These are phyloP conservation scores for Phortica variegata DNA, from an alignment of 1,140 invertebrate genomes.

Conservation along the genomic window DNA sequence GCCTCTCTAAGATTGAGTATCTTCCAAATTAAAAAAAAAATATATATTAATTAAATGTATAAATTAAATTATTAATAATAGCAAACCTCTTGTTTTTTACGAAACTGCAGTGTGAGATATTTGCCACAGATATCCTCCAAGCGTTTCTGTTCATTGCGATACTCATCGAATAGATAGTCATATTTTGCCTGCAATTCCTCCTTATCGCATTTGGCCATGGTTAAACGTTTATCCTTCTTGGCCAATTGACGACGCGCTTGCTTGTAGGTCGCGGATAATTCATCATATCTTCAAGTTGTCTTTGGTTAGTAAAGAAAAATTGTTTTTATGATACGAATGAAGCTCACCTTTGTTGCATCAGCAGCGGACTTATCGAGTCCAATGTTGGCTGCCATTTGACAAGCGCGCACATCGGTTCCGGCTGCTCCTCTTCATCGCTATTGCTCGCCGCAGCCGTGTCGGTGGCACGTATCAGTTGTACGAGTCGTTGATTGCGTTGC, in stretches of 20 bases:
- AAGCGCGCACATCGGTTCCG: background rate
- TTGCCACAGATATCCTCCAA: slow-evolving; percentile 26
- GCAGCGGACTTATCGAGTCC: slow-evolving; percentile 40
- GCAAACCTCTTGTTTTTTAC: slow-evolving; percentile 33
- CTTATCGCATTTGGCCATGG: slow-evolving; percentile 26
- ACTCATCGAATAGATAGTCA: slow-evolving; percentile 35
- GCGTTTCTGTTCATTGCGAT: slow-evolving; percentile 26
- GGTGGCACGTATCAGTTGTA: slow-evolving; percentile 32
- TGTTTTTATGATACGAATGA: background rate
- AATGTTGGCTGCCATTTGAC: slow-evolving; percentile 5
- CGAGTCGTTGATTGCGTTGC: slow-evolving; percentile 31
- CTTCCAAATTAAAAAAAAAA: background rate
- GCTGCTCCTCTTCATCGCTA: slow-evolving; percentile 21
- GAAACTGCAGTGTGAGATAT: slow-evolving; percentile 26
- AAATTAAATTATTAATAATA: no score
- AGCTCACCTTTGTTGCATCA: slow-evolving; percentile 50
- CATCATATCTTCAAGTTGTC: slow-evolving; percentile 30
- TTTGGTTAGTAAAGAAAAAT: background rate
- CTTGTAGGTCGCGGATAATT: slow-evolving; percentile 36
- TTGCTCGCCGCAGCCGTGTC: slow-evolving; percentile 17
- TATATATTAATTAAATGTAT: background rate
- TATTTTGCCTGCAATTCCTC: slow-evolving; percentile 37
- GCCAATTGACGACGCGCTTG: slow-evolving; percentile 32
- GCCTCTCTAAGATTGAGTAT: slow-evolving; percentile 30
- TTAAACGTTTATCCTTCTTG: slow-evolving; percentile 36